Conservation (phyloP, 2,797 vertebrate species). For the Tympanoctomys barrerae region DNA sequence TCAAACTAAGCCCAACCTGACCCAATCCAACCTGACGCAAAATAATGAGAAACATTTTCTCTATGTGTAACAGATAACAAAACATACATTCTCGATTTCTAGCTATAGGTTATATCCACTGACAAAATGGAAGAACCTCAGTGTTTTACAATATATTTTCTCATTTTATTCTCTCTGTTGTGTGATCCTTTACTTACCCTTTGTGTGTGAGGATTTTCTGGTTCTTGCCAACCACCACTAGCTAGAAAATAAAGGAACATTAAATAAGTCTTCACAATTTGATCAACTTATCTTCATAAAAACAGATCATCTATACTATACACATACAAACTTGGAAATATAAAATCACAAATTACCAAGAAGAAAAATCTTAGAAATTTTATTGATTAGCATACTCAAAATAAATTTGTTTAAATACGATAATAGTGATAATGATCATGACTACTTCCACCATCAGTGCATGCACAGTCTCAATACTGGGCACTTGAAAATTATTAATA, state of each 20-base stretch:
- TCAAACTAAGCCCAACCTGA: neutral
- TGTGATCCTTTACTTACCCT: slow-evolving; percentile 90
- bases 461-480: neutral
- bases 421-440: neutral
- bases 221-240: slow-evolving; percentile 99
- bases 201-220: slow-evolving; percentile 96
- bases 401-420: neutral
- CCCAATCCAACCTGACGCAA: neutral
- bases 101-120: neutral
- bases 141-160: neutral
- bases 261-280: slow-evolving; percentile 41
- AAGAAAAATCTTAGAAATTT: slow-evolving; percentile 32
- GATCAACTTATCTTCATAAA: slow-evolving; percentile 63
- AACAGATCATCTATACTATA: neutral
- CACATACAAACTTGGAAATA: slow-evolving; percentile 51
- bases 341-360: slow-evolving; percentile 52
- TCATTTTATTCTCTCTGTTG: neutral
- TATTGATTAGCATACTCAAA: neutral
- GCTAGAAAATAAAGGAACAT: slow-evolving; percentile 89
- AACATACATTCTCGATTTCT: neutral
- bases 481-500: neutral
- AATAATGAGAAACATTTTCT: neutral
- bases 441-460: neutral
- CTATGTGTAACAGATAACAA: neutral
- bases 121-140: neutral